Base-by-base conservation (phyloP, 2,113 vertebrate species). In the Platycercus adscitus region DNA sequence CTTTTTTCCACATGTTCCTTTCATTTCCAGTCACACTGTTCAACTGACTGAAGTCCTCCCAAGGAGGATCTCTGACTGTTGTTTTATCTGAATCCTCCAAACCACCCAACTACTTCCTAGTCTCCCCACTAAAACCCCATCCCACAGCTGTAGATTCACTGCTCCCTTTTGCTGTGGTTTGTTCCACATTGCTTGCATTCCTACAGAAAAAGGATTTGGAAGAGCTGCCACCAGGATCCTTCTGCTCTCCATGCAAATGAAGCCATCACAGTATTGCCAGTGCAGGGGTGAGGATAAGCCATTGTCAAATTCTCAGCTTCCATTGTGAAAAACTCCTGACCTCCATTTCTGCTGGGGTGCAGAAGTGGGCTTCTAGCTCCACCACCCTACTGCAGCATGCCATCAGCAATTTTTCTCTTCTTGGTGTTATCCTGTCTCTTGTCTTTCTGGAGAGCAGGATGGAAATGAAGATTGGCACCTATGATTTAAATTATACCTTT, bases 1-100 rank as follows among this genome's bases (percentile, higher is more conserved):
- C 92, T 78, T 43, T 64, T 76, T 95, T 81, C 81, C 93, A 96
- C 85, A 91, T 88, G 94, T 80, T 96, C 60, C 53, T 90, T 95
- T 94, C 60, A 52, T 93, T 94, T 88, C 79, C 75, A 88, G 60
- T 77, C 88, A 66, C 18, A 35, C 53, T 47, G 17, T 68, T 86
- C 85, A 86, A 37, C 35, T 71, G 68, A 90, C 85, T 93, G 85
- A 94, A 88, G 79, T 94, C 76, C 33, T 93, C 84, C 79, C 82
- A 95, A 81, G 20, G 80, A 91, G 85, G 24, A 93, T 93, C 80
- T 96, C 85, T 68, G 41, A 43, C 63, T 72, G 53, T 19, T 71
- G 29, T 85, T 95, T 91, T 49, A 69, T 89, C 86, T 75, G 41
- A 65, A 72, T 44, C 41, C 52, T 76, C 52, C 78, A 91, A 96